Evolutionary conservation across 2,888 invertebrate genomes (phyloP), one percentile per base, ranked within the genome.

Genomic region (Cephus sareptanus): DNA sequence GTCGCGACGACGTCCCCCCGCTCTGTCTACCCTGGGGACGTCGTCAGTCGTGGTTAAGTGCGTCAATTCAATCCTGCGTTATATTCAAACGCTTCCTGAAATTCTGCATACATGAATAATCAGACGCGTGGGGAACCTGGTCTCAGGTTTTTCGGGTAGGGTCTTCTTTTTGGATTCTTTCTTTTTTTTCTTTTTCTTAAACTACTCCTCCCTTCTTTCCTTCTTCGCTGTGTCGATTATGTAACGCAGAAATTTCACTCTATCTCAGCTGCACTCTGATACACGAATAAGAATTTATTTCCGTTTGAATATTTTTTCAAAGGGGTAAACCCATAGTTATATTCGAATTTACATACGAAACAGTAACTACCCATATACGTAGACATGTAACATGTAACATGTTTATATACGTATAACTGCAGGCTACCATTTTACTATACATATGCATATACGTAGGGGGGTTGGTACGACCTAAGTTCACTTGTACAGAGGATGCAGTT

Each of bases 401-500:
- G 15, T 37, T 37, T 1, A 37, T 15, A 4, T 15, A 37, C 13
- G 4, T 37, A 37, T 15, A 15, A 37, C 37, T 15, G 4, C 15
- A 37, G 37, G 4, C 15, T 37, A 1, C 4, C 0, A 15, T 15
- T 15, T 37, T 15, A 15, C 15, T 40, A 40, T 40, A 40, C 15
- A 15, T 15, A 40, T 40, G 15, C 40, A 40, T 40, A 40, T 15
- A 40, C 6, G 40, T 40, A 40, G 30, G 70, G 13, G 70, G 31
- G 70, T 70, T 70, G 70, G 13, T 13, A 33, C 9, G 70, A 15
- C 70, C n/a, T 23, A 23, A 70, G 56, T 78, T 73, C 73, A 75
- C 78, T 73, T 69, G 73, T 35, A 78, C 85, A 87, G 89, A 89
- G 91, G 90, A 90, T 90, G 90, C 88, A 88, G 90, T 91, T 90